A percentile compares a stretch with the other conserved stretches of the same genome.
phyloP scores from a whole-genome alignment of 2,113 vertebrate species.

The Indicator indicator region DNA sequence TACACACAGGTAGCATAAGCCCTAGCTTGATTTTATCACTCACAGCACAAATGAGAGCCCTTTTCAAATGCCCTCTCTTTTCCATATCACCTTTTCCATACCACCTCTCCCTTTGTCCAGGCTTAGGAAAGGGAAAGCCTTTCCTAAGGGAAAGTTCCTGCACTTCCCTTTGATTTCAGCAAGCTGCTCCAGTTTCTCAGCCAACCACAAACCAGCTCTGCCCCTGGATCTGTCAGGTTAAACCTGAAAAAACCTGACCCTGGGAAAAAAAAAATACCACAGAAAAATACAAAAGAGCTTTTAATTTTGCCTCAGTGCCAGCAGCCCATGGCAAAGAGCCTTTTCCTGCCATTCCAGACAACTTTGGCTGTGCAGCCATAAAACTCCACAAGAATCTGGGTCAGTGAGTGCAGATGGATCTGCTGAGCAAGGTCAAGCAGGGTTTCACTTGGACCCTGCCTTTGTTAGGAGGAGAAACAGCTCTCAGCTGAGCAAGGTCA shows the following conservation, averaged over 20 bases:
- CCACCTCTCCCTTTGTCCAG: neutral
- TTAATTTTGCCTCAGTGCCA: neutral
- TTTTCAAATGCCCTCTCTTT: neutral
- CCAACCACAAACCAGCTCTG: neutral
- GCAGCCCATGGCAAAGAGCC: neutral
- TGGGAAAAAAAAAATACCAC: no score
- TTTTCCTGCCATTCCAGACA: neutral
- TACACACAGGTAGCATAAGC: neutral
- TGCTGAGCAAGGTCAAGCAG: neutral
- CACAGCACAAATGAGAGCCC: neutral
- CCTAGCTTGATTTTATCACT: neutral
- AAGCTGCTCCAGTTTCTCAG: neutral
- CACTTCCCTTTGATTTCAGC: neutral
- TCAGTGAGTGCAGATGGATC: neutral
- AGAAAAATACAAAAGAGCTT: neutral
- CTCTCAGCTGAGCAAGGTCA: neutral
- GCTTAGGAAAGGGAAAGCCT: neutral
- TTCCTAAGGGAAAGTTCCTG: neutral
- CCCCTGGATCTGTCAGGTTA: neutral
- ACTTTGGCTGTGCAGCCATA: neutral
- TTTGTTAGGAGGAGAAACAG: neutral
- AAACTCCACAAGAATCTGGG: neutral
- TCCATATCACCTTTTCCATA: neutral
- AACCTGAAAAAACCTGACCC: no score
- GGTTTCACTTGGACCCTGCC: rapidly evolving